Evolutionary conservation across 2,888 invertebrate species (phyloP), one percentile per base, ranked within the genome.

Genomic region (Apotomis betuletana): DNA sequence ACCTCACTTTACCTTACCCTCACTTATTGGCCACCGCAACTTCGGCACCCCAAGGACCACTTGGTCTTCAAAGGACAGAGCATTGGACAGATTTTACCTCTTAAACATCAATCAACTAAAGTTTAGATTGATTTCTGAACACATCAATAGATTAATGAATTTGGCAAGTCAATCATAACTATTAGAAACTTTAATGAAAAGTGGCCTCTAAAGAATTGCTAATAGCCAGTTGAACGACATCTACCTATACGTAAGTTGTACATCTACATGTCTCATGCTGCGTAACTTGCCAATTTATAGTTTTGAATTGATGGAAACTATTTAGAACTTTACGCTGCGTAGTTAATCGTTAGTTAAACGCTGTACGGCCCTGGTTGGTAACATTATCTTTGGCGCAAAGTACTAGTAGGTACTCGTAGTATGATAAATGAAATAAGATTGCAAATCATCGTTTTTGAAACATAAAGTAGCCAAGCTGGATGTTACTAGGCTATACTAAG

Each of bases 241-340:
- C 55, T 54, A 10, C 27, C 1, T 63, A 54, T 55, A 46, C 27
- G 15, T 15, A 58, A 60, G 55, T 41, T 61, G 54, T 2, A 27
- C 27, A 2, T 27, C 27, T 79, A 86, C 85, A 82, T 84, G 79
- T 61, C 73, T 74, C 78, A 77, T 76, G 78, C 76, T 79, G 76
- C 78, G 83, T 85, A 87, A 85, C 85, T 85, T 84, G 71, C 82
- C 83, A 89, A 90, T 90, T 88, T 85, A 89, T 9, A 90, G 85
- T 90, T 90, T 85, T 79, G 81, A 85, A 85, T 27, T 27, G 27
- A 27, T 27, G 27, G 2, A 90, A 89, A 41, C 87, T 88, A 87
- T 84, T 78, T 79, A 76, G 77, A 84, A 86, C 84, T 87, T 85
- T 77, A 75, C 76, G 78, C 78, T 79, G 2, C 27, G 27, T 27